These are phyloP conservation scores for Syndactyla subalaris DNA, from an alignment of 2,797 vertebrate species.

Conservation along the genomic window DNA sequence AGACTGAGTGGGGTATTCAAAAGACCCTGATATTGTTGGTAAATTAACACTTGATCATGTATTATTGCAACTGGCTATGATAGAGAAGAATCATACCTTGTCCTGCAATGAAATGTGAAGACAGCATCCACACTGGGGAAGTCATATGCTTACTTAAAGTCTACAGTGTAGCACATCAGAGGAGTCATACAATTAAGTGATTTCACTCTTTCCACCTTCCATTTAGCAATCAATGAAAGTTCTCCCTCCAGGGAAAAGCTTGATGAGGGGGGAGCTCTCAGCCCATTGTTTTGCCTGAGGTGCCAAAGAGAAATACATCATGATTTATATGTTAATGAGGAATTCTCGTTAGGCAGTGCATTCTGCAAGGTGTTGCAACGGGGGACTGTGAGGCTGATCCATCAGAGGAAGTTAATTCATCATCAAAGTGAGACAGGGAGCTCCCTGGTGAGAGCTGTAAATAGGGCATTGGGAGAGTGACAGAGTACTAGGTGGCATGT, in stretches of 20 bases:
- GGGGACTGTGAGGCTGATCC: constrained; percentile 1
- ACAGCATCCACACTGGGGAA: not conserved
- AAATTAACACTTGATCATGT: not conserved
- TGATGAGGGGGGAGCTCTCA: not conserved
- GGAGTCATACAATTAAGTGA: not conserved
- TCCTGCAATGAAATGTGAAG: not conserved
- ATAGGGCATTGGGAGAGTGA: constrained; percentile 52
- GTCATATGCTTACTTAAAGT: not conserved
- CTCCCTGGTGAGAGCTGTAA: constrained; percentile 51
- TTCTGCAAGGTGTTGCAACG: constrained; percentile 43
- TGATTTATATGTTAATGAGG: constrained; percentile 62
- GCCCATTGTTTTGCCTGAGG: constrained; percentile 37
- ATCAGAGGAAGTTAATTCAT: constrained; percentile 58
- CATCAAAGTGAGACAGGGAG: constrained; percentile 52
- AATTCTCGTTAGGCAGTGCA: constrained; percentile 12
- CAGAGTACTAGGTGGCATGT: constrained; percentile 45
- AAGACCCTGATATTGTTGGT: not conserved
- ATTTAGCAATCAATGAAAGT: constrained; percentile 64
- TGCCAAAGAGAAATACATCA: constrained; percentile 49
- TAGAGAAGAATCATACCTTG: not conserved
- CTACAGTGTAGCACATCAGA: not conserved
- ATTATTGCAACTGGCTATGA: not conserved
- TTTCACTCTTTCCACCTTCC: constrained; percentile 27
- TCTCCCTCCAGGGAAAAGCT: constrained; percentile 20
- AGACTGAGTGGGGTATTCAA: not conserved